These are phyloP conservation scores for Agrochola lota DNA, from an alignment of 2,888 invertebrate species.

Conservation along the genomic window DNA sequence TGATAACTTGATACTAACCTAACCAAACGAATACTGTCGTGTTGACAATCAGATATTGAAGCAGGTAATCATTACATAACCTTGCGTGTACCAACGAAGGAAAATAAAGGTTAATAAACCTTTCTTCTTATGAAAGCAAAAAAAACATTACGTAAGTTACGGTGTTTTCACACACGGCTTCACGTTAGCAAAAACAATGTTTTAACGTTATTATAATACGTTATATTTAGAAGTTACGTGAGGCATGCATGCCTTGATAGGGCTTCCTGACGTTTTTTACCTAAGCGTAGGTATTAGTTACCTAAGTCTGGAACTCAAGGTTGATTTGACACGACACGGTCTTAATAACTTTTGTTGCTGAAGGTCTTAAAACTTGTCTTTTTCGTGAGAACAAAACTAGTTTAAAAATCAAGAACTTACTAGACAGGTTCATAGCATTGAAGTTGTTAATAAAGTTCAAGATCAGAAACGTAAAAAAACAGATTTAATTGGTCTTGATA, in stretches of 20 bases:
- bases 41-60: conserved; percentile 9
- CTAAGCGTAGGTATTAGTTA: conserved; percentile 14
- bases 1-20: neutral
- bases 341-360: conserved; percentile 4
- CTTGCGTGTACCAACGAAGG: conserved; percentile 11
- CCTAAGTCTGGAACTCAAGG: conserved; percentile 44
- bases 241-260: conserved; percentile 43
- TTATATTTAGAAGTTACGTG: conserved; percentile 50
- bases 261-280: conserved; percentile 62
- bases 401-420: conserved; percentile 3
- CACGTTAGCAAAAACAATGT: conserved; percentile 7
- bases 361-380: neutral
- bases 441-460: conserved; percentile 10
- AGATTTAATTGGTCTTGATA: neutral
- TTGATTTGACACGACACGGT: conserved; percentile 22
- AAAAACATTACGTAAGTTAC: conserved; percentile 18
- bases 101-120: conserved; percentile 20
- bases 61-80: conserved; percentile 32
- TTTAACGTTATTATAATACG: conserved; percentile 20
- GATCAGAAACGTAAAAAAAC: neutral
- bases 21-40: neutral
- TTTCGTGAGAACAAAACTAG: conserved; percentile 10
- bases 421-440: neutral
- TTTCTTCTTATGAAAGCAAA: conserved; percentile 25
- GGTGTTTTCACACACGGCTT: conserved; percentile 33